Evolutionary conservation across 2,113 vertebrate genomes (phyloP), one percentile per base, ranked within the genome.

Genomic region (Ptilorrhoa leucosticta): DNA sequence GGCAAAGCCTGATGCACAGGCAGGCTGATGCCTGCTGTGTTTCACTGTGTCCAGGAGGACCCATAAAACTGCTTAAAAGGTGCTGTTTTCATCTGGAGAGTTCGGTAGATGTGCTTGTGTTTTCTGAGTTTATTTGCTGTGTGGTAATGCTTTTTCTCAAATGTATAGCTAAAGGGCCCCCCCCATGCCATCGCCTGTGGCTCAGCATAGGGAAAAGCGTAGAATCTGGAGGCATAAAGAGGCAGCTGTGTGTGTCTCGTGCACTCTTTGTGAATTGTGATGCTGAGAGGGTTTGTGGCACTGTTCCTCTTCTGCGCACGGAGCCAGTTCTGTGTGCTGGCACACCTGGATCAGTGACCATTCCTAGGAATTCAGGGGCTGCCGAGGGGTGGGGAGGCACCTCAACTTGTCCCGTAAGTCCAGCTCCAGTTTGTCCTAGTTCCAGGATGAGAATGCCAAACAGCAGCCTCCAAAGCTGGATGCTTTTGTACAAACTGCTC

Each of bases 121-220:
- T 70, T 93, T 47, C 17, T 65, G 37, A 78, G 28, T 3, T 57
- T 64, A 4, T 45, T 72, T 70, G 8, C 10, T 53, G 0, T 20
- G 2, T 28, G 13, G 2, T 37, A 21, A 3, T 15, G 4, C n/a
- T 23, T 47, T 64, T 53, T 24, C 27, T 5, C 15, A 22, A 3
- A 60, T 19, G 15, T 35, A 5, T 30, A 15, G 35, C 5, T 79
- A 2, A 48, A 45, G 18, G 3, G 1, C 1, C 12, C 1, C 7
- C 9, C 3, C 12, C 1, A 15, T 58, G 3, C 33, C 10, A 26
- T 54, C 27, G 50, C 2, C 40, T 70, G 26, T 73, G 58, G 37
- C 15, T 73, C 39, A 92, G 26, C 42, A 3, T 6, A 57, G 35
- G 26, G 26, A 66, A 39, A 20, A 53, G 5, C 18, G 2, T 9